Evolutionary conservation across 2,888 invertebrate species (phyloP).

Genomic region (Sinelater perroti): DNA sequence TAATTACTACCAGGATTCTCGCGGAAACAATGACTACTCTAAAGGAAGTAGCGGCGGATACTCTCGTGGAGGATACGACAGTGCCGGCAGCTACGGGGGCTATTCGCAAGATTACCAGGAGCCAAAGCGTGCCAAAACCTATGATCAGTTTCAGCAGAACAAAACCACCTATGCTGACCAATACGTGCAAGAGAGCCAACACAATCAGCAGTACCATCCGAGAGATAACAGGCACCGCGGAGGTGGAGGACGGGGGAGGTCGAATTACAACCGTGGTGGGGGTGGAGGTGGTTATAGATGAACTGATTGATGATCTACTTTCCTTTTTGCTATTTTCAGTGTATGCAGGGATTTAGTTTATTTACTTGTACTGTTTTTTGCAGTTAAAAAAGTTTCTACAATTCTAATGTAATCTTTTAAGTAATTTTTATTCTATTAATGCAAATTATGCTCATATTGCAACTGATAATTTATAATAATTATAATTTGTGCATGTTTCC

Average conservation of each 20-base stretch:
- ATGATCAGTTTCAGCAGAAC: slow-evolving; percentile 57
- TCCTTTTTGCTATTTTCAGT: too few species aligned
- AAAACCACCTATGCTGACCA: slow-evolving; percentile 59
- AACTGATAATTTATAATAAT: too few species aligned
- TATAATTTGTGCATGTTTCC: too few species aligned
- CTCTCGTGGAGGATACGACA: slow-evolving; percentile 46
- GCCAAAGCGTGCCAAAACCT: slow-evolving; percentile 58
- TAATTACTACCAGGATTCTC: slow-evolving; percentile 39
- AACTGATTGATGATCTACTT: neutral
- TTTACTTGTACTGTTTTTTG: too few species aligned
- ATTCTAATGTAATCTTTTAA: too few species aligned
- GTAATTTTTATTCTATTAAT: too few species aligned
- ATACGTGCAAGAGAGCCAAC: slow-evolving; percentile 58
- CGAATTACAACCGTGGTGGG: slow-evolving; percentile 57
- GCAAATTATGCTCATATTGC: too few species aligned
- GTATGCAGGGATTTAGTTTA: too few species aligned
- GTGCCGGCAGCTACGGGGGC: slow-evolving; percentile 53
- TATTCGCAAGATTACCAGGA: slow-evolving; percentile 46
- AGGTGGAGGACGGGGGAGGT: slow-evolving; percentile 51
- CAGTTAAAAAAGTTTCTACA: too few species aligned
- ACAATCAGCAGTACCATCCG: slow-evolving; percentile 57
- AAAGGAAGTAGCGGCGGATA: slow-evolving; percentile 47
- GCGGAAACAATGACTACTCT: slow-evolving; percentile 25
- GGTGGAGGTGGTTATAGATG: slow-evolving; percentile 5
- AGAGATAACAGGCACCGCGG: slow-evolving; percentile 46